Percentiles rank a stretch among this genome's conserved stretches.
phyloP scores from a whole-genome alignment of 1,140 invertebrate species.

The Drosophila teissieri region DNA sequence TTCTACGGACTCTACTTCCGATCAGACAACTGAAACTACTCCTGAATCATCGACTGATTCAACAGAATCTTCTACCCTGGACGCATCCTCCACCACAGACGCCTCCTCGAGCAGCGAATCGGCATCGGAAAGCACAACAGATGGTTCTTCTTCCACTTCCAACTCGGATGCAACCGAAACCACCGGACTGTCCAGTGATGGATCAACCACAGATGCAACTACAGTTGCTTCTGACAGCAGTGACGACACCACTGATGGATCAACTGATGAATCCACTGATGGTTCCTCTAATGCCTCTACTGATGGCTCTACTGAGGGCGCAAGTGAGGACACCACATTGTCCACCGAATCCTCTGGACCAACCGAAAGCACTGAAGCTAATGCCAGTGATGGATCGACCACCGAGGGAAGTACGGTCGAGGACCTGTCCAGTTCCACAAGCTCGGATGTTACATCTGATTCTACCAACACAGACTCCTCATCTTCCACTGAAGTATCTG shows the following conservation, averaged over 20 bases:
- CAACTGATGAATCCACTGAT: conserved; percentile 12
- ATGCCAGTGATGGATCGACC: conserved; percentile 44
- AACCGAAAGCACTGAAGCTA: conserved; percentile 43
- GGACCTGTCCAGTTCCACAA: conserved; percentile 39
- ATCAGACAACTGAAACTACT: conserved; percentile 51
- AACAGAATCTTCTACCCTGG: conserved; percentile 40
- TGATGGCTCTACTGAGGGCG: conserved; percentile 8
- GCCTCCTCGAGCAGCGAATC: conserved; percentile 19
- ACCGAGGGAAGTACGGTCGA: conserved; percentile 48
- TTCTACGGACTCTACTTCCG: conserved; percentile 49
- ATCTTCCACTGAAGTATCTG: conserved; percentile 40
- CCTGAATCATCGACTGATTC: conserved; percentile 42
- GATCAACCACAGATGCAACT: conserved; percentile 26
- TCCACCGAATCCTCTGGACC: conserved; percentile 19
- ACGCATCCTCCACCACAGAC: conserved; percentile 15
- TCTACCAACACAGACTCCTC: conserved; percentile 34
- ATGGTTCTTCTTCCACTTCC: conserved; percentile 11
- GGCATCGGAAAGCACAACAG: conserved; percentile 13
- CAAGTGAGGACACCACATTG: not conserved
- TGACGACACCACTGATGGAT: conserved; percentile 6
- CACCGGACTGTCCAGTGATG: conserved; percentile 24
- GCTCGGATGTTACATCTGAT: conserved; percentile 36
- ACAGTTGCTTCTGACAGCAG: conserved; percentile 14
- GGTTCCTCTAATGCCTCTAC: conserved; percentile 23
- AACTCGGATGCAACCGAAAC: conserved; percentile 7